Evolutionary conservation across 2,888 invertebrate genomes (phyloP).

Genomic region (Oligia latruncula): DNA sequence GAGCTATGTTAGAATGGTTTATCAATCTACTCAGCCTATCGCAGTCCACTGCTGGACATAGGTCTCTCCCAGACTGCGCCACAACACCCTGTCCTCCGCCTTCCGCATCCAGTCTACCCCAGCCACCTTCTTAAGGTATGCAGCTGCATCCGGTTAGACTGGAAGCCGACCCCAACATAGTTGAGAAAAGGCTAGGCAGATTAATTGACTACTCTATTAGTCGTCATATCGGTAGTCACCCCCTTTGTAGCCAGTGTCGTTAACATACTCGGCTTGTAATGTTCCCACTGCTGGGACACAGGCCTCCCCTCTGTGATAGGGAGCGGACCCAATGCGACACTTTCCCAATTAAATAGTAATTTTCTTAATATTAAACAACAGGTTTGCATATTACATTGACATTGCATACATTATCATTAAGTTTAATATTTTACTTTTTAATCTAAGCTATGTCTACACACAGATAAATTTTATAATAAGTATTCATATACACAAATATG

Average conservation of each 20-base stretch:
- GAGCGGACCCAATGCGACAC: not conserved
- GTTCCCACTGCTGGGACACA: not conserved
- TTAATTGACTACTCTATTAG: too few species aligned
- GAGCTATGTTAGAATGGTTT: too few species aligned
- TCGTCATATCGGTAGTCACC: too few species aligned
- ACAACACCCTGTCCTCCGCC: too few species aligned
- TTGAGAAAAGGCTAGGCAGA: not conserved
- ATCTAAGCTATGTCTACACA: slow-evolving; percentile 47
- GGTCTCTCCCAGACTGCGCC: too few species aligned
- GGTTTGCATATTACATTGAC: slow-evolving; percentile 8
- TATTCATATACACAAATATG: slow-evolving; percentile 42
- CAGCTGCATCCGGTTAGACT: too few species aligned
- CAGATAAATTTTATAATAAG: slow-evolving; percentile 4
- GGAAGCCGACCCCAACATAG: not conserved
- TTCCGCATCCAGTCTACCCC: too few species aligned
- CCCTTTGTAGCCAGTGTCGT: too few species aligned
- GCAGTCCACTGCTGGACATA: too few species aligned
- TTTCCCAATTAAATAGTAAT: not conserved
- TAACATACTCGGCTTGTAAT: too few species aligned
- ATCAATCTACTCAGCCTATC: too few species aligned
- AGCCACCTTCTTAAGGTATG: too few species aligned
- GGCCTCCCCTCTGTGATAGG: not conserved
- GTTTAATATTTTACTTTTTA: not conserved
- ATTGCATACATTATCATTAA: slow-evolving; percentile 10
- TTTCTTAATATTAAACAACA: slow-evolving; percentile 1